Conservation (phyloP, 1,140 invertebrate genomes). For the Drosophila santomea region DNA sequence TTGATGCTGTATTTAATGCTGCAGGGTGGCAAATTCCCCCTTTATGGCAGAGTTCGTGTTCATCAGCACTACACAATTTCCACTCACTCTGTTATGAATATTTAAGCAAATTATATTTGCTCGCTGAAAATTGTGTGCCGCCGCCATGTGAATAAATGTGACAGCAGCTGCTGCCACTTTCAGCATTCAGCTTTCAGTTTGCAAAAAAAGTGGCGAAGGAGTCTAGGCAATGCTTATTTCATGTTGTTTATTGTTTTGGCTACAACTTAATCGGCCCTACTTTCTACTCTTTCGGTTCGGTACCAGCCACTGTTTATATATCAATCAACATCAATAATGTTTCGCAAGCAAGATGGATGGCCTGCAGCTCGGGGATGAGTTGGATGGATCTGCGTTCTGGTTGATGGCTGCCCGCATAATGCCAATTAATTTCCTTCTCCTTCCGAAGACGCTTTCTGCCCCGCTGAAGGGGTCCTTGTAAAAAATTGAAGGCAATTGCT, state of each 20-base stretch:
- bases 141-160: slow-evolving; percentile 51
- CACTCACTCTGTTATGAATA: slow-evolving; percentile 69
- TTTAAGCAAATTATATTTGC: slow-evolving; percentile 72
- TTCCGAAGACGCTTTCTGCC: slow-evolving; percentile 2
- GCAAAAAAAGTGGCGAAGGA: background rate
- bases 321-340: slow-evolving; percentile 82
- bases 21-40: slow-evolving; percentile 19
- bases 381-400: slow-evolving; percentile 16
- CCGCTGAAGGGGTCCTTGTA: background rate
- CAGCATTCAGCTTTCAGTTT: too few species aligned
- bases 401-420: slow-evolving; percentile 47
- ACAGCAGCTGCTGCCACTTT: slow-evolving; percentile 54
- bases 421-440: slow-evolving; percentile 46
- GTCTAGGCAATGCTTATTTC: slow-evolving; percentile 65
- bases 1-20: slow-evolving; percentile 51
- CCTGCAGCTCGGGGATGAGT: slow-evolving; percentile 12
- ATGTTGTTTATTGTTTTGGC: slow-evolving; percentile 81
- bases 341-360: slow-evolving; percentile 62
- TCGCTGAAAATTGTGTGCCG: slow-evolving; percentile 46
- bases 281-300: background rate
- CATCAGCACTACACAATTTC: slow-evolving; percentile 70
- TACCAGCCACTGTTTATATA: slow-evolving; percentile 73
- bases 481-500: background rate
- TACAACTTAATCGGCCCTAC: slow-evolving; percentile 72
- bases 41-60: slow-evolving; percentile 36